Percentiles rank a stretch among this genome's conserved stretches.
Evolutionary conservation across 1,140 invertebrate genomes (phyloP).

Genomic region (Cyrtorhinus lividipennis): DNA sequence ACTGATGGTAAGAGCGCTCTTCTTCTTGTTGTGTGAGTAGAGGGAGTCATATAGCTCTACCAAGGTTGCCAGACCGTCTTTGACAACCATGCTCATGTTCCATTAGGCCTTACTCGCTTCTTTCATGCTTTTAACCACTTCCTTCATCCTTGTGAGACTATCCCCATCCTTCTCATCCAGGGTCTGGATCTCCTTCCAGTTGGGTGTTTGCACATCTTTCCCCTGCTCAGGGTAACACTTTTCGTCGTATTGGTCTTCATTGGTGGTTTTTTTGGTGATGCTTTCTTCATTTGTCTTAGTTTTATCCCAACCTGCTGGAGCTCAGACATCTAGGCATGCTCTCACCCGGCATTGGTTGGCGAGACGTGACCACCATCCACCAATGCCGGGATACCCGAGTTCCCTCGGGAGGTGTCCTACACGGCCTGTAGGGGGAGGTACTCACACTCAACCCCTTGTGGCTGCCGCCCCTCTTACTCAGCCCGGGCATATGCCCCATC

Average conservation of each 20-base stretch:
- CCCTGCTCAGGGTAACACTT: neutral
- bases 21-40: neutral
- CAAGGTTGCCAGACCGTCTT: neutral
- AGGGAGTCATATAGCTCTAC: neutral
- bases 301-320: constrained; percentile 1
- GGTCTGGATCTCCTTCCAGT: neutral
- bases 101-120: neutral
- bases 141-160: neutral
- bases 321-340: constrained; percentile 1
- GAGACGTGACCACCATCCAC: constrained; percentile 6
- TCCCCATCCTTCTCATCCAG: neutral
- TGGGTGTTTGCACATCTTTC: neutral
- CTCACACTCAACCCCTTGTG: no score
- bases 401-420: constrained; percentile 4
- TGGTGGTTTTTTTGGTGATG: neutral
- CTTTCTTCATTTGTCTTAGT: neutral
- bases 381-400: neutral
- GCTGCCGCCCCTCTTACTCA: no score
- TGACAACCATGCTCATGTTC: neutral
- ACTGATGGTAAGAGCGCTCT: neutral
- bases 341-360: neutral
- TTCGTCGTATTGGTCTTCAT: no score
- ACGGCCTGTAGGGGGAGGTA: no score
- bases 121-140: neutral
- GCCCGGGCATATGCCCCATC: no score